phyloP scores from a whole-genome alignment of 2,113 vertebrate genomes.

The Lophura nycthemera region DNA sequence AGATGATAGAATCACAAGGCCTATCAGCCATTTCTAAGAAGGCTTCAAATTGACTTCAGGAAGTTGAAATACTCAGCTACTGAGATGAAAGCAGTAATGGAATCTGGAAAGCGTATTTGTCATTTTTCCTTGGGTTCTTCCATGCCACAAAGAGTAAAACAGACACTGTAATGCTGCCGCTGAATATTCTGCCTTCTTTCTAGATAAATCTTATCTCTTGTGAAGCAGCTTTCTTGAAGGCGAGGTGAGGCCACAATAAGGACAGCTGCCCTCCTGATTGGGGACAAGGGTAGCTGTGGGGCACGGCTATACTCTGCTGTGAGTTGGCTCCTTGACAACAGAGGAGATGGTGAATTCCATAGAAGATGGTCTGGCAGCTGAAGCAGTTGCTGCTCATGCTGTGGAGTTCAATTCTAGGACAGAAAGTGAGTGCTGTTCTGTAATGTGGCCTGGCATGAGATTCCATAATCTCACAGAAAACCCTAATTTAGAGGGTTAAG shows the following conservation, averaged over 20 bases:
- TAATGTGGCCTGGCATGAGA: background rate
- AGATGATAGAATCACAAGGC: background rate
- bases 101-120: background rate
- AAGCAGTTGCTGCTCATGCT: background rate
- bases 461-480: background rate
- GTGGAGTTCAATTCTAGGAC: background rate
- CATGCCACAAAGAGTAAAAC: background rate
- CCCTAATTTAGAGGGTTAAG: background rate
- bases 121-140: background rate
- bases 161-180: rapidly evolving
- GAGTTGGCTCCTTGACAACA: background rate
- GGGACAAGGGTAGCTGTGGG: background rate
- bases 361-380: background rate
- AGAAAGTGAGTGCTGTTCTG: background rate
- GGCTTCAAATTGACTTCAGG: background rate
- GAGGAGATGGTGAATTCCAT: background rate
- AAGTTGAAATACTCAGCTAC: background rate
- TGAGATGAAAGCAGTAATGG: background rate
- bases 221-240: background rate
- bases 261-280: background rate
- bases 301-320: background rate
- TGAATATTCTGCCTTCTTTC: background rate
- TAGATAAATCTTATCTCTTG: conserved; percentile 35
- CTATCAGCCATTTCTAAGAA: background rate
- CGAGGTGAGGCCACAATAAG: background rate